Conservation (phyloP, 2,888 invertebrate genomes). For the Eristalis pertinax region DNA sequence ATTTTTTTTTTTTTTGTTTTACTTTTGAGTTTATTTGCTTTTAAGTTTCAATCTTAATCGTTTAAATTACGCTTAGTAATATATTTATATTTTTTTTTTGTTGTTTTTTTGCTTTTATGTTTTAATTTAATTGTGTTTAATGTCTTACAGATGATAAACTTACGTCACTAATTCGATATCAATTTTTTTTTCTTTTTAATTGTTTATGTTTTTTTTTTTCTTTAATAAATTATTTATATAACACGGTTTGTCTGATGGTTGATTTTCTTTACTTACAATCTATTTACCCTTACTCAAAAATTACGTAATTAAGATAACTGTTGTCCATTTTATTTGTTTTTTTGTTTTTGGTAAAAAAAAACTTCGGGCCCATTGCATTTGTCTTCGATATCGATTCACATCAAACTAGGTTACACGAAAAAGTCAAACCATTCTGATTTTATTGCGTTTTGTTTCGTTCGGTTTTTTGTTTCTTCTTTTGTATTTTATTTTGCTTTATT, state of each 20-base stretch:
- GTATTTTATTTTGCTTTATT: neutral
- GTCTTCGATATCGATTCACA: conserved; percentile 1
- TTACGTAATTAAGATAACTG: conserved; percentile 70
- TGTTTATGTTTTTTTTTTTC: conserved; percentile 18
- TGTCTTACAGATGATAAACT: conserved; percentile 37
- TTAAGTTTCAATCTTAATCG: conserved; percentile 55
- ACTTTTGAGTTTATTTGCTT: conserved; percentile 64
- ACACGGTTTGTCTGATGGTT: conserved; percentile 24
- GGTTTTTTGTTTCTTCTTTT: neutral
- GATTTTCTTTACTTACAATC: conserved; percentile 48
- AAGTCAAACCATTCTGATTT: conserved; percentile 62
- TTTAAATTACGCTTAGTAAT: conserved; percentile 39
- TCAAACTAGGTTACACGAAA: conserved; percentile 3
- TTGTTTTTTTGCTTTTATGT: conserved; percentile 12
- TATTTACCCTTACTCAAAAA: conserved; percentile 70
- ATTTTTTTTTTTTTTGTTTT: conserved; percentile 40
- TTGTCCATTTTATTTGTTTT: neutral
- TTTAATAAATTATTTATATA: conserved; percentile 63
- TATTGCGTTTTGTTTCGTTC: conserved; percentile 48
- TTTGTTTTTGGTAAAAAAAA: conserved; percentile 58
- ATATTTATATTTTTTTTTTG: neutral
- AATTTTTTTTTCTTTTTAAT: conserved; percentile 20
- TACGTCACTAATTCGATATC: conserved; percentile 64
- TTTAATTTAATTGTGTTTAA: conserved; percentile 47
- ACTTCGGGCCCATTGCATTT: conserved; percentile 52